These are phyloP conservation scores for Drosophila stalkeri DNA, from an alignment of 2,888 invertebrate genomes.

Conservation along the genomic window DNA sequence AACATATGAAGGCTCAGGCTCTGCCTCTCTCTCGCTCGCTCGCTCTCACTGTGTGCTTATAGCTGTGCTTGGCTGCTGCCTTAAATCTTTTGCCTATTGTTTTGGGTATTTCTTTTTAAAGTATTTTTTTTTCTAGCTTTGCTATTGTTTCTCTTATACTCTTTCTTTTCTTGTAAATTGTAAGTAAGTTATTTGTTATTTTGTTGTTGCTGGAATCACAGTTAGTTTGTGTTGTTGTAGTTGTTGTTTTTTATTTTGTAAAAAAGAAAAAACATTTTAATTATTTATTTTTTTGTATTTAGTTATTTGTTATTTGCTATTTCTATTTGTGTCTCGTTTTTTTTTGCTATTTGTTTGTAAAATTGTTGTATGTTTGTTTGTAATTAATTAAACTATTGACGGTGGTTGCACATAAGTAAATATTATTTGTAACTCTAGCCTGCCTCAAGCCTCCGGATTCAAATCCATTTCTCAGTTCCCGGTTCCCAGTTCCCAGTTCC, in stretches of 20 bases:
- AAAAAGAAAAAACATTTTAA: conserved; percentile 48
- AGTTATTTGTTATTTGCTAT: conserved; percentile 30
- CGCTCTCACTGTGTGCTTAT: neutral
- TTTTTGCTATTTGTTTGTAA: conserved; percentile 50
- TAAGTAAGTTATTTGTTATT: conserved; percentile 53
- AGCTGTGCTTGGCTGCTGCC: conserved; percentile 11
- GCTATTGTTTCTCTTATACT: conserved; percentile 56
- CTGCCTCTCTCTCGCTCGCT: neutral
- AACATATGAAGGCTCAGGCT: neutral
- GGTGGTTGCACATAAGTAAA: conserved; percentile 71
- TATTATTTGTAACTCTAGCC: conserved; percentile 58
- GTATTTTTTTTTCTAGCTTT: conserved; percentile 52
- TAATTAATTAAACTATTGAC: conserved; percentile 73
- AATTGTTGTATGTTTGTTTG: conserved; percentile 37
- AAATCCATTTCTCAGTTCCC: neutral
- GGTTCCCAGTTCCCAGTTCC: too few relatives aligned
- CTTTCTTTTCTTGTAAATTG: conserved; percentile 32
- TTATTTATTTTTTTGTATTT: conserved; percentile 24
- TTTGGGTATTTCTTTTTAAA: conserved; percentile 13
- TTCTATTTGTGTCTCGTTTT: conserved; percentile 41
- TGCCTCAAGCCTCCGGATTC: conserved; percentile 3
- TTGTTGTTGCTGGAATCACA: conserved; percentile 71
- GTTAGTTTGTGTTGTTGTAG: conserved; percentile 78
- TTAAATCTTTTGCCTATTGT: conserved; percentile 52
- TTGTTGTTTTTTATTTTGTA: conserved; percentile 49